phyloP scores from a whole-genome alignment of 2,113 vertebrate genomes.

The Notothenia rossii region DNA sequence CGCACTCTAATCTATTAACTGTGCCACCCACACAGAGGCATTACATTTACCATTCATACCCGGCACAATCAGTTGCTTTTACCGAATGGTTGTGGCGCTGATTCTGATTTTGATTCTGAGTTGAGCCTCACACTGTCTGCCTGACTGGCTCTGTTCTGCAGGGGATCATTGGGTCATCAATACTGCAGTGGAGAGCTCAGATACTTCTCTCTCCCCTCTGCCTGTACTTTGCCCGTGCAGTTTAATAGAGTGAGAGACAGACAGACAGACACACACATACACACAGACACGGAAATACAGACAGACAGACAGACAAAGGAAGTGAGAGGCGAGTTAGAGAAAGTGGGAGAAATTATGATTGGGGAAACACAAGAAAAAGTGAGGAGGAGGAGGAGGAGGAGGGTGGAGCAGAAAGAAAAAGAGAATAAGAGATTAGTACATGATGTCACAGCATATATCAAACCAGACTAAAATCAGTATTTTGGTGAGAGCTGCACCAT shows the following conservation, averaged over 20 bases:
- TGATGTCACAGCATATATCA: conserved; percentile 73
- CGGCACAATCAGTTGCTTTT: conserved; percentile 56
- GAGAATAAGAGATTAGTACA: conserved; percentile 77
- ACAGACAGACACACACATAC: conserved; percentile 42
- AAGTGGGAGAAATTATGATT: conserved; percentile 23
- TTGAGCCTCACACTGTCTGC: conserved; percentile 79
- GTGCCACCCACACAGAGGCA: conserved; percentile 68
- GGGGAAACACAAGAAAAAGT: neutral
- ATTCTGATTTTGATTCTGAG: conserved; percentile 79
- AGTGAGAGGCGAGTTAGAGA: conserved; percentile 33
- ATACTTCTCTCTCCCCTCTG: conserved; percentile 77
- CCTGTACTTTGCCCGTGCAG: conserved; percentile 72
- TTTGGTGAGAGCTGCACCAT: conserved; percentile 68
- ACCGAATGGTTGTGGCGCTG: conserved; percentile 60
- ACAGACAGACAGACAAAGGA: conserved; percentile 45
- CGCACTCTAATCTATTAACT: conserved; percentile 64
- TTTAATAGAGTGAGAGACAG: conserved; percentile 60
- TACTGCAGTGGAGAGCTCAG: conserved; percentile 82
- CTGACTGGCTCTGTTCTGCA: conserved; percentile 82
- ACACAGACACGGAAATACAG: conserved; percentile 47
- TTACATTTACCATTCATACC: conserved; percentile 72
- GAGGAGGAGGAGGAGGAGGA: conserved; percentile 29
- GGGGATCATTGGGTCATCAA: conserved; percentile 85
- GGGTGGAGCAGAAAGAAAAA: conserved; percentile 69
- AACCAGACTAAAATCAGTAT: conserved; percentile 72